Base-by-base conservation (phyloP, 2,888 invertebrate species). In the Synergus itoensis region DNA sequence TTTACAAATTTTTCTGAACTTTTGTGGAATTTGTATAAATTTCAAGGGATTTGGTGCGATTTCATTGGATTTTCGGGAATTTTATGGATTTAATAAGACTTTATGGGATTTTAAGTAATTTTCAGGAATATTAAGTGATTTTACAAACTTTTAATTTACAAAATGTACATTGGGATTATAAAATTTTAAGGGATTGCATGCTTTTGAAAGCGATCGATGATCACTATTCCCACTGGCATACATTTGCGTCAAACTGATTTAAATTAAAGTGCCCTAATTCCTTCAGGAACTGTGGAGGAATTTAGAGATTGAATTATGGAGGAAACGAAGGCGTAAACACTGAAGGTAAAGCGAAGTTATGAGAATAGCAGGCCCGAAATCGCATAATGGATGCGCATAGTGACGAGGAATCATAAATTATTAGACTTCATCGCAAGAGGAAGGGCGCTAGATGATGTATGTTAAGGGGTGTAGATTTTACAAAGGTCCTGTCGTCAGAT, bases 351-450 rank as follows among this genome's bases (percentile, higher is more conserved):
- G 28, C n/a, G 21, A 60, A 60, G 12, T 60, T 21, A 60, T 21
- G 21, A 60, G 12, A 12, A 69, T 48, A 69, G 69, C 14, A 28
- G 48, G 48, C 28, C 36, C 9, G 48, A 69, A 53, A 69, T 45
- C 28, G 48, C 16, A 69, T 69, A 48, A 48, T n/a, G n/a, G 69
- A 69, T 69, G 69, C 48, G n/a, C 69, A 36, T 69, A 69, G 48
- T 53, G 48, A 69, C 69, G 69, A 69, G 48, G 69, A 69, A 48
- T 69, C 69, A 65, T 65, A 41, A 65, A 65, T 65, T 65, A 65
- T 65, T 41, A 65, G 40, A 41, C 18, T 65, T 18, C 48, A 69
- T 69, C 48, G 69, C 69, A 69, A 69, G 28, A 28, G 18, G 69
- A 16, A 48, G 69, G 48, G 53, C 16, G 28, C 53, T 53, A 28